Evolutionary conservation across 92 coral and sea anemone genomes (phyloP).

Genomic region (Palythoa caribaeorum): DNA sequence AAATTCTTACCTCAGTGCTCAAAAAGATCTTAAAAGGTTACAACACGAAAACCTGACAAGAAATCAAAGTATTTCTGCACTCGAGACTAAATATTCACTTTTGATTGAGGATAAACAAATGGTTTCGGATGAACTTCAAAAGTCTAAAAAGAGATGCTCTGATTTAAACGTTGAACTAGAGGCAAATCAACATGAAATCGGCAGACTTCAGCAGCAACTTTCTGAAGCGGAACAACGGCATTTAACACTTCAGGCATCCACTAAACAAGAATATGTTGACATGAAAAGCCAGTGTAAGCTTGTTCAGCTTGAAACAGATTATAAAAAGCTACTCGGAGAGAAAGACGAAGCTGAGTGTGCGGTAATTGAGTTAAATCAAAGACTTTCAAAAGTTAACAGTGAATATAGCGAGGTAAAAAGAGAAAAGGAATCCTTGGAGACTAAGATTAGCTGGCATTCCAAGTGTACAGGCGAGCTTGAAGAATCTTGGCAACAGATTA

Average conservation of each 20-base stretch:
- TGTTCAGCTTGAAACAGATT: constrained; percentile 44
- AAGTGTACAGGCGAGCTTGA: constrained; percentile 61
- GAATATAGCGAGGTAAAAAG: constrained; percentile 47
- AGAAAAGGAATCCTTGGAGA: constrained; percentile 50
- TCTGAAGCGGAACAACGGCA: constrained; percentile 9
- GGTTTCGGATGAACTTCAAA: constrained; percentile 12
- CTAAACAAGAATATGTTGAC: constrained; percentile 1
- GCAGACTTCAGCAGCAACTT: constrained; percentile 22
- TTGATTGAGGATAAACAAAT: constrained; percentile 8
- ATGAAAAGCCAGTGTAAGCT: constrained; percentile 40
- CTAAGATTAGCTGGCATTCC: constrained; percentile 53
- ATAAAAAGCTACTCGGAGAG: constrained; percentile 48
- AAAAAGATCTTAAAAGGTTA: constrained; percentile 16
- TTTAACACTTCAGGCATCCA: background rate
- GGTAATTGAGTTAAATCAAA: constrained; percentile 44
- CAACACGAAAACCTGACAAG: background rate
- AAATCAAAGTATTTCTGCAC: background rate
- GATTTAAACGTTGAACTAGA: constrained; percentile 17
- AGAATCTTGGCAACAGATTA: background rate
- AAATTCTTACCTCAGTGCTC: background rate
- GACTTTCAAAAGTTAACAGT: constrained; percentile 47
- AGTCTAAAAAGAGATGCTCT: background rate
- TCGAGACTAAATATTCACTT: constrained; percentile 7
- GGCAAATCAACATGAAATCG: constrained; percentile 3
- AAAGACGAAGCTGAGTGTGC: constrained; percentile 59